These are phyloP conservation scores for Liopterus haemorrhoidalis DNA, from an alignment of 2,888 invertebrate genomes.

Conservation along the genomic window DNA sequence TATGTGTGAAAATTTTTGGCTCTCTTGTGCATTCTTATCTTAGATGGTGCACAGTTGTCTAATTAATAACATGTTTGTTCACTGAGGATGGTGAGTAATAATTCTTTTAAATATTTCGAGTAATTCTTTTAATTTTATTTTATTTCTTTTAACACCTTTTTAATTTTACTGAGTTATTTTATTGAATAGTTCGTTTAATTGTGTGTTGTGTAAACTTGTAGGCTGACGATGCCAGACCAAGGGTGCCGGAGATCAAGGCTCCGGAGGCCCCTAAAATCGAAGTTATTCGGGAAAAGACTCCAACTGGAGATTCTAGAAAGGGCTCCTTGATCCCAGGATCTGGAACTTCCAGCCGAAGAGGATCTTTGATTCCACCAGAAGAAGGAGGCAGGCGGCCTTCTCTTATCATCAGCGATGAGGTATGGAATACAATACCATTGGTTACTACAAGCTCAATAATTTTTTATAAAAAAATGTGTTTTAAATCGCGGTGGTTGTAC, in stretches of 20 bases:
- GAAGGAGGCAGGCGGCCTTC: conserved; percentile 81
- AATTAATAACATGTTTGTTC: no score
- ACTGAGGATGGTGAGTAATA: no score
- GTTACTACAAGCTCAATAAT: conserved; percentile 18
- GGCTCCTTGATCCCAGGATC: conserved; percentile 56
- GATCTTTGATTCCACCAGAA: conserved; percentile 84
- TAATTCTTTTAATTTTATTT: no score
- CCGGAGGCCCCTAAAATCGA: conserved; percentile 80
- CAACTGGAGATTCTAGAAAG: conserved; percentile 61
- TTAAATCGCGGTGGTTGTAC: conserved; percentile 1
- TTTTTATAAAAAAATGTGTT: not conserved
- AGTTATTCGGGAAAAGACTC: conserved; percentile 74
- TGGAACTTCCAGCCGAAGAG: conserved; percentile 64
- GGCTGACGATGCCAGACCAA: no score
- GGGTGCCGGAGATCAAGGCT: conserved; percentile 64
- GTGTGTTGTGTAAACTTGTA: no score
- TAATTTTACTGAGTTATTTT: no score
- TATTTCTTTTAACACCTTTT: no score
- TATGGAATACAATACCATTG: conserved; percentile 45
- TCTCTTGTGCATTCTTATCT: no score
- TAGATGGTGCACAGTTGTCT: no score
- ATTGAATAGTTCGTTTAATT: no score
- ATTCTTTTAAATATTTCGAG: no score
- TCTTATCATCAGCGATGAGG: conserved; percentile 91
- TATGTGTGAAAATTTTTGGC: no score